These are phyloP conservation scores for Mus pahari DNA, from an alignment of 2,113 vertebrate species.

Conservation along the genomic window DNA sequence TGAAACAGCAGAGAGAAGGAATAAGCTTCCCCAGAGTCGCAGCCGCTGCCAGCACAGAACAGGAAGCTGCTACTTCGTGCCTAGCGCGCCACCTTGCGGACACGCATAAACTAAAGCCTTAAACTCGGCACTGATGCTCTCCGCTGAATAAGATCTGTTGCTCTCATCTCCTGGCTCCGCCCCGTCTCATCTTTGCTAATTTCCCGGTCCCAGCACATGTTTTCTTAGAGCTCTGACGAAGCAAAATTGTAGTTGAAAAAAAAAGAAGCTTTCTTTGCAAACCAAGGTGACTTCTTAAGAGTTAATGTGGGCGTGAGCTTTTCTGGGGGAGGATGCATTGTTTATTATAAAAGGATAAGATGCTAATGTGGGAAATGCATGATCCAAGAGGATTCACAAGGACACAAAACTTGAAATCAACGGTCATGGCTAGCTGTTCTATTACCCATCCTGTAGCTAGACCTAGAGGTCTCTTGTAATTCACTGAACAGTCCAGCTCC, in stretches of 20 bases:
- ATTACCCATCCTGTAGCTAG: neutral
- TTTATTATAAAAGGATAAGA: conserved; percentile 1
- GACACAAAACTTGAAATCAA: neutral
- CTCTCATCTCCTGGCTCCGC: neutral
- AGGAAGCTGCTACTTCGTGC: neutral
- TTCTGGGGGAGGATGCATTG: neutral
- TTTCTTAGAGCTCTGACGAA: neutral
- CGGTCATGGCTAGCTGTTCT: neutral
- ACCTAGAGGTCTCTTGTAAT: neutral
- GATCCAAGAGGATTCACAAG: neutral
- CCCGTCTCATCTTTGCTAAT: neutral
- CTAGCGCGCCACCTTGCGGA: conserved; percentile 1
- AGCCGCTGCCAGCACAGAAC: neutral
- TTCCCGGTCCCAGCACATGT: neutral
- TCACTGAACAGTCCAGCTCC: neutral
- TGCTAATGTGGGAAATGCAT: neutral
- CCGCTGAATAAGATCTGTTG: neutral
- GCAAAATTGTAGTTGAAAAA: neutral
- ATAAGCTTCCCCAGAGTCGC: neutral
- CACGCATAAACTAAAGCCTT: neutral
- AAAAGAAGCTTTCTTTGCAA: neutral
- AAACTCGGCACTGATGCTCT: neutral
- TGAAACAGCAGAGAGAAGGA: neutral
- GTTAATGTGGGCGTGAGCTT: neutral
- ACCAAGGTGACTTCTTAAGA: conserved; percentile 31